Evolutionary conservation across 2,888 invertebrate species (phyloP).

Genomic region (Cremastinae sp.): DNA sequence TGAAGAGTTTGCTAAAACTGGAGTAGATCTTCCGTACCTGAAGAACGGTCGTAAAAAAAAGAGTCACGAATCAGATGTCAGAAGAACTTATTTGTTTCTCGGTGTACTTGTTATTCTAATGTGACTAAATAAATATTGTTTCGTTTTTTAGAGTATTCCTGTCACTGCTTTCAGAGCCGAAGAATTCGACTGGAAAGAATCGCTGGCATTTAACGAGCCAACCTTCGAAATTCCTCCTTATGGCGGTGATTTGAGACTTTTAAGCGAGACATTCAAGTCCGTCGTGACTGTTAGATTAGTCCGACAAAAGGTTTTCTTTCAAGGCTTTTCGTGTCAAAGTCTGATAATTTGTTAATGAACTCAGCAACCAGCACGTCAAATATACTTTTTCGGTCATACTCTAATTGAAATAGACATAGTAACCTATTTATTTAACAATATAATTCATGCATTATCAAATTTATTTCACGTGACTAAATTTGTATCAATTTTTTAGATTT

Average conservation of each 20-base stretch:
- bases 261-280: constrained; percentile 83
- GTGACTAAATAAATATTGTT: not conserved
- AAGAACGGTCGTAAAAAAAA: constrained; percentile 30
- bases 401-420: too few relatives aligned
- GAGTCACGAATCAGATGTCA: constrained; percentile 28
- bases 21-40: constrained; percentile 31
- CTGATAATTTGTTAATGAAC: not conserved
- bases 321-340: too few relatives aligned
- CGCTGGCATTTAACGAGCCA: constrained; percentile 82
- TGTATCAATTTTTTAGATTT: too few relatives aligned
- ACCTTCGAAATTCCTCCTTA: constrained; percentile 80
- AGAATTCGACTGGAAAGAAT: constrained; percentile 81
- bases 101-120: not conserved
- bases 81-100: not conserved
- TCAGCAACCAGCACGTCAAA: not conserved
- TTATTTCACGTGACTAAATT: too few relatives aligned
- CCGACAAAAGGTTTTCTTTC: constrained; percentile 81
- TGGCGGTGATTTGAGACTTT: constrained; percentile 80
- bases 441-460: too few relatives aligned
- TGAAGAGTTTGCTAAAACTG: constrained; percentile 55
- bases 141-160: constrained; percentile 6
- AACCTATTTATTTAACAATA: too few relatives aligned
- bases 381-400: not conserved
- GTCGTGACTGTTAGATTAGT: constrained; percentile 81
- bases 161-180: constrained; percentile 81